These are phyloP conservation scores for Parasteatoda tepidariorum DNA, from an alignment of 1,140 invertebrate genomes.

Conservation along the genomic window DNA sequence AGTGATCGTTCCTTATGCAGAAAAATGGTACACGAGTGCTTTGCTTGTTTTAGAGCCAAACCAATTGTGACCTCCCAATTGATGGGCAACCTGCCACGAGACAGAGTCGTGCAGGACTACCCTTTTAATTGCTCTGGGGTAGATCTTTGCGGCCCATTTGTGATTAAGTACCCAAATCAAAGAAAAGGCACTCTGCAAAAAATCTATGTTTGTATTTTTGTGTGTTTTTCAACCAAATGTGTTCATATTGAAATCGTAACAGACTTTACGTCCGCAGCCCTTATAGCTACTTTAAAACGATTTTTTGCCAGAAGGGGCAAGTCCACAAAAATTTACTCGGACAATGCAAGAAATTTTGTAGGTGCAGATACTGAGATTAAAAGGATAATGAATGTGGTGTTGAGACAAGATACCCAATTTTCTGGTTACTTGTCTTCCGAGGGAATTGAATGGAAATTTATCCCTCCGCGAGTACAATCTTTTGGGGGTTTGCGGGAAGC, in stretches of 20 bases:
- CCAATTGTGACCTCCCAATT: neutral
- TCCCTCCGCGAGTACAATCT: neutral
- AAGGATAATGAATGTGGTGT: no score
- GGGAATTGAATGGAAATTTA: conserved; percentile 12
- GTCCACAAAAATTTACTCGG: neutral
- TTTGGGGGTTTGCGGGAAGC: conserved; percentile 7
- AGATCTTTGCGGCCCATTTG: neutral
- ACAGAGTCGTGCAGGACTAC: neutral
- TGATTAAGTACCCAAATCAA: neutral
- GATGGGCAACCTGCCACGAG: neutral
- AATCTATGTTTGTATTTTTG: conserved; percentile 56
- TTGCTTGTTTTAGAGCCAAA: neutral
- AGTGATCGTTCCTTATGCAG: neutral
- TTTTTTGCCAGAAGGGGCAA: conserved; percentile 28
- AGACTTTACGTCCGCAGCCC: conserved; percentile 46
- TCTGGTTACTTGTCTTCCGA: neutral
- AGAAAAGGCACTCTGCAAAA: conserved; percentile 13
- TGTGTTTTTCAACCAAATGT: conserved; percentile 48
- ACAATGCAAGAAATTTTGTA: neutral
- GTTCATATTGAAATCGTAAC: conserved; percentile 57
- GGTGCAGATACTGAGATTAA: neutral
- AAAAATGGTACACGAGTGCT: neutral
- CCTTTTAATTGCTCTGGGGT: neutral
- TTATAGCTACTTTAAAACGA: conserved; percentile 54
- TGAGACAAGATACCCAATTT: neutral